Evolutionary conservation across 2,797 vertebrate species (phyloP), one percentile per base, ranked within the genome.

Genomic region (Euthynnus affinis): DNA sequence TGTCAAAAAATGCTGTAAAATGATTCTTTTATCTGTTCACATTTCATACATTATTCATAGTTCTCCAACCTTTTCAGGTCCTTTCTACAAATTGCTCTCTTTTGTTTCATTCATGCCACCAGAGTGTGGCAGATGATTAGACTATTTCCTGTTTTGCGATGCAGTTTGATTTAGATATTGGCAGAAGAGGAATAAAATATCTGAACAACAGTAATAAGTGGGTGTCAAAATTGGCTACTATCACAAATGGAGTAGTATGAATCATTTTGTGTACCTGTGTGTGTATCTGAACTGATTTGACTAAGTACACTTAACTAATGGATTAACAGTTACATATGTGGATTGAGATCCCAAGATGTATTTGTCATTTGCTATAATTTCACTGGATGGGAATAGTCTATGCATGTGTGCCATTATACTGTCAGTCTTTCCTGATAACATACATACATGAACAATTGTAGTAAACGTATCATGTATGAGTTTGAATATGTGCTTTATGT

Each of bases 31-130:
- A 65, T 78, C 53, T 8, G 4, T 67, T 63, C 23, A 27, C 4
- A 34, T 27, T 29, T 63, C n/a, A 62, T 78, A 49, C 59, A 82
- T 81, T 76, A 81, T 79, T 82, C 32, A 76, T 4, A n/a, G 0
- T 69, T 32, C 34, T 53, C 40, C 20, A 74, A 46, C 60, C 20
- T 68, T 72, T 68, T 76, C 0, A 32, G n/a, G 22, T 12, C 32
- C n/a, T 56, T 61, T 79, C 22, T 34, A 23, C 61, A 76, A 69
- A 78, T 61, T 59, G 17, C 20, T 80, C 46, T 58, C 56, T 59
- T 70, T 80, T 65, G 25, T 70, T 70, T 48, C 46, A 57, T 71
- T 32, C 56, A 64, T 63, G 56, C 61, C 61, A 74, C 73, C 32
- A 72, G 70, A 48, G 20, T 65, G 48, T 52, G 53, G 40, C 29